These are phyloP conservation scores for Tridacna gigas DNA, from an alignment of 2,888 invertebrate genomes.

Conservation along the genomic window DNA sequence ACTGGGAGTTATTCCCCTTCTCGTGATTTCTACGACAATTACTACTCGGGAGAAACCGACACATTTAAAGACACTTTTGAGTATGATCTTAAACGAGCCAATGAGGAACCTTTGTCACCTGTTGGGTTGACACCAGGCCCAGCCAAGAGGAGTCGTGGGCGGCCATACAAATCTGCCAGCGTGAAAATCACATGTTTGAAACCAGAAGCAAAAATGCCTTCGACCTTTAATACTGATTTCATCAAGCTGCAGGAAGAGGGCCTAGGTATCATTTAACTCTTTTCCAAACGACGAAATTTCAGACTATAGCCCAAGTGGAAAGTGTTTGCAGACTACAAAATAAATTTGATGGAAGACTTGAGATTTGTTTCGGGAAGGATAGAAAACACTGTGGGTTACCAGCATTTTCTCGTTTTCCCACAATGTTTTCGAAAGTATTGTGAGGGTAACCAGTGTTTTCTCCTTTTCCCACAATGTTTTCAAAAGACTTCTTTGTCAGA, in stretches of 20 bases:
- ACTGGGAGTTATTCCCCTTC: constrained; percentile 58
- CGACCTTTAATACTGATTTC: constrained; percentile 57
- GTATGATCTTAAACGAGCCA: constrained; percentile 39
- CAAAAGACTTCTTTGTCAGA: too few species aligned
- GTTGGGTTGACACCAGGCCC: constrained; percentile 36
- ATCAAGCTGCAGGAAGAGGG: constrained; percentile 61
- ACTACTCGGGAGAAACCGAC: constrained; percentile 53
- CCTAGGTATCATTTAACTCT: too few species aligned
- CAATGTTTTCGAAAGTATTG: neutral
- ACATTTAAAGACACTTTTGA: constrained; percentile 53
- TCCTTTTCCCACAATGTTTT: too few species aligned
- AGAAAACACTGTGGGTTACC: neutral
- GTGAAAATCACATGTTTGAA: constrained; percentile 64
- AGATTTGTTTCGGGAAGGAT: neutral
- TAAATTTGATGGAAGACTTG: neutral
- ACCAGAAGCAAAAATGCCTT: constrained; percentile 54
- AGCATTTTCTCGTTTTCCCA: neutral
- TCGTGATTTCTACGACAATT: constrained; percentile 54
- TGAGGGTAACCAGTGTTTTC: too few species aligned
- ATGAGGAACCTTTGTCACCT: constrained; percentile 48
- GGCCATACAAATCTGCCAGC: constrained; percentile 62
- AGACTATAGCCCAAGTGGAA: neutral
- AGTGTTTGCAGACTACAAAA: too few species aligned
- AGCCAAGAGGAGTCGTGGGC: constrained; percentile 53
- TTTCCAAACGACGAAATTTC: too few species aligned